These are phyloP conservation scores for Python bivittatus DNA, from an alignment of 2,113 vertebrate species.

Conservation along the genomic window DNA sequence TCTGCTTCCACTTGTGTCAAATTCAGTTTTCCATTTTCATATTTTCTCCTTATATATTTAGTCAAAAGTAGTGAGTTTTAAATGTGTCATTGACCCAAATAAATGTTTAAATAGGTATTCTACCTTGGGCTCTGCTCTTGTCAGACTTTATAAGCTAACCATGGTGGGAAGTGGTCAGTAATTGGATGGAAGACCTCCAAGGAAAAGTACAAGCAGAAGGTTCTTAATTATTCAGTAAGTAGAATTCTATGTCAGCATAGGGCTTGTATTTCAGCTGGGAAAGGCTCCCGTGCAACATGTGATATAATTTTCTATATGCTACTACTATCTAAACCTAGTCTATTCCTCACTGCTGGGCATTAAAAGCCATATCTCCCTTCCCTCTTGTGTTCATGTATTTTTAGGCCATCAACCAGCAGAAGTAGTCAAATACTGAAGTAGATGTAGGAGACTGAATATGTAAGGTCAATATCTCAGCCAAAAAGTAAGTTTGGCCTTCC, in stretches of 20 bases:
- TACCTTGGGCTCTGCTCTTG: conserved; percentile 67
- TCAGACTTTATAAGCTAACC: conserved; percentile 66
- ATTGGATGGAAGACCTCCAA: conserved; percentile 66
- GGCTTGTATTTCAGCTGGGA: conserved; percentile 45
- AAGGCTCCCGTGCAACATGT: conserved; percentile 20
- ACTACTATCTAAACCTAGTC: conserved; percentile 18
- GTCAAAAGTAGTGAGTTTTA: conserved; percentile 62
- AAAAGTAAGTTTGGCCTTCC: background rate
- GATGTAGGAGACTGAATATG: background rate
- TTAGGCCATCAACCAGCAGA: background rate
- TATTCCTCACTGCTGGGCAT: conserved; percentile 28
- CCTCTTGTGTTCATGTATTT: background rate
- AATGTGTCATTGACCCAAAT: conserved; percentile 69
- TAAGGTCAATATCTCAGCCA: background rate
- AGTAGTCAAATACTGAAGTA: background rate
- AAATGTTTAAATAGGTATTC: conserved; percentile 70
- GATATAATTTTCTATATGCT: conserved; percentile 35
- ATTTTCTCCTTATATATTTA: conserved; percentile 68
- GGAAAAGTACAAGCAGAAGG: conserved; percentile 59
- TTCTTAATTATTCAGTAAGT: conserved; percentile 56
- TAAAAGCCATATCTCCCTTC: conserved; percentile 4
- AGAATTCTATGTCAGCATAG: conserved; percentile 56
- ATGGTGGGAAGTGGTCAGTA: conserved; percentile 63
- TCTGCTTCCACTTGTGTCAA: conserved; percentile 63
- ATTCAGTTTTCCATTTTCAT: conserved; percentile 60